Conservation (phyloP, 2,797 vertebrate species). For the Scleropages formosus region DNA sequence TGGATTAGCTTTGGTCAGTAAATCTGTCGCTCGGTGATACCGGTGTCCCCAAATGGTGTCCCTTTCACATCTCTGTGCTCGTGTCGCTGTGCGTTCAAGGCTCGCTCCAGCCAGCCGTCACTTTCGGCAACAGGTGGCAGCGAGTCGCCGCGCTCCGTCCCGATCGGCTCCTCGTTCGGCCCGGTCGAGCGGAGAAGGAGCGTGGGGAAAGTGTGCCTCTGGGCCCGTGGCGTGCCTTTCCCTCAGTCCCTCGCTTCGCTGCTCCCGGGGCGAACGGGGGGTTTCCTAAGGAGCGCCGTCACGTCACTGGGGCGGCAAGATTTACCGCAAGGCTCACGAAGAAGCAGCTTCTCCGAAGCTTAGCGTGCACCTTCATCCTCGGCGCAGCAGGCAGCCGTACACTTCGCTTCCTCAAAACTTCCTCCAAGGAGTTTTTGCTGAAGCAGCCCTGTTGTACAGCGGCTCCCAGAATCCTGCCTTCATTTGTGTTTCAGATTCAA, state of each 20-base stretch:
- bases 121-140: constrained; percentile 34
- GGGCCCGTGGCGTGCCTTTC: no score
- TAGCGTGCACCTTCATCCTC: background rate
- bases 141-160: background rate
- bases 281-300: background rate
- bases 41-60: background rate
- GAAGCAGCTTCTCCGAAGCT: background rate
- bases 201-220: no score
- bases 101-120: constrained; percentile 28
- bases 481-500: no score
- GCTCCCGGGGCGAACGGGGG: background rate
- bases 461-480: background rate
- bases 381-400: no score
- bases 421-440: background rate
- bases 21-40: background rate
- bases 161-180: background rate
- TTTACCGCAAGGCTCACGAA: background rate
- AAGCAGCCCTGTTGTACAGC: background rate
- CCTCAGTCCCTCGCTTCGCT: no score
- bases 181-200: constrained; percentile 12
- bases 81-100: no score
- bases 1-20: constrained; percentile 3
- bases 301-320: constrained; percentile 6
- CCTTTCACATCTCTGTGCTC: no score
- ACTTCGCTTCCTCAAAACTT: no score